Conservation (phyloP, 2,113 vertebrate genomes). For the Pristiophorus japonicus region DNA sequence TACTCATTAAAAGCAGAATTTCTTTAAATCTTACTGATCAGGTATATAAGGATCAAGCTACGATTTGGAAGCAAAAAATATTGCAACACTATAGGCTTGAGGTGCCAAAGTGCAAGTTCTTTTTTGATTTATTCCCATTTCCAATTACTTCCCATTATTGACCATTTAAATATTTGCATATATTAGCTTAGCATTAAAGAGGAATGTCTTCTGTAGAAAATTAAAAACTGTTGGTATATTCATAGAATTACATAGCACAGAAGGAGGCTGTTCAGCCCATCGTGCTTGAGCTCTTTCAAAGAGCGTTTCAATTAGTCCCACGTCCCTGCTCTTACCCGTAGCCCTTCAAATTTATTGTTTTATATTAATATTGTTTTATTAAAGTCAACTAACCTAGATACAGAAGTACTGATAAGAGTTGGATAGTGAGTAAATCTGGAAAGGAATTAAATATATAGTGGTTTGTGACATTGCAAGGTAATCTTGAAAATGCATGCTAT, state of each 20-base stretch:
- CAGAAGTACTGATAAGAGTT: background rate
- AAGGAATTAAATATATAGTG: background rate
- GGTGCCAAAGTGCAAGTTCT: too few species aligned
- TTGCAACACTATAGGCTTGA: too few species aligned
- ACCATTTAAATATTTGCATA: background rate
- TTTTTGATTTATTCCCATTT: background rate
- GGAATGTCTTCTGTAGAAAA: background rate
- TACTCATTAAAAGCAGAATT: background rate
- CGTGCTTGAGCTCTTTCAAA: background rate
- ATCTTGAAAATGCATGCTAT: background rate
- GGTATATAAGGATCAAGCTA: background rate
- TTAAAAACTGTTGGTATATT: background rate
- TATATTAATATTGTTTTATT: background rate
- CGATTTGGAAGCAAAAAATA: background rate
- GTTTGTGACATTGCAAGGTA: background rate
- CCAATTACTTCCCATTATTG: background rate
- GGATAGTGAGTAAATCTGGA: background rate
- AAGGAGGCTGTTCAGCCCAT: background rate
- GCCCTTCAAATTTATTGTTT: background rate
- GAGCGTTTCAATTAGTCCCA: background rate
- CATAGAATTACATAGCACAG: background rate
- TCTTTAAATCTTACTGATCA: background rate
- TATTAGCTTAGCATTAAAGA: background rate
- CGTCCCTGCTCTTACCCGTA: background rate
- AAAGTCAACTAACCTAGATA: background rate